Evolutionary conservation across 2,797 vertebrate genomes (phyloP).

Genomic region (Scyliorhinus canicula): DNA sequence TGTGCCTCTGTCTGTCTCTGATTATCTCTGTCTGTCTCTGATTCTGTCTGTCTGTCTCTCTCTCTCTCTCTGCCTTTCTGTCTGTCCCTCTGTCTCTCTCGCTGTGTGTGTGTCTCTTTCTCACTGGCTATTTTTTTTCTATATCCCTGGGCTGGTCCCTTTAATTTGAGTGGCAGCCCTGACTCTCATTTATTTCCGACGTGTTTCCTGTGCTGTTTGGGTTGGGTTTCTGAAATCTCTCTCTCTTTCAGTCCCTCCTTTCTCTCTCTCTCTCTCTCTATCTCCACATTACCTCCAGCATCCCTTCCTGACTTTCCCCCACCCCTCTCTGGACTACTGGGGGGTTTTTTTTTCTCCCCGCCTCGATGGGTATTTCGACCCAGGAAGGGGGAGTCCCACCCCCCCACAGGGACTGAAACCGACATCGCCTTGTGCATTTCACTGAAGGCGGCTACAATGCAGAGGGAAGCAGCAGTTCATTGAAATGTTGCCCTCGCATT

Average conservation of each 20-base stretch:
- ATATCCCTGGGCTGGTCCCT: neutral
- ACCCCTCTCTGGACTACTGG: no score
- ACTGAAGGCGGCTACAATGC: no score
- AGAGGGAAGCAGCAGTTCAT: fast-evolving
- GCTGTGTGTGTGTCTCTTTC: no score
- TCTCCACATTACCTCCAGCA: neutral
- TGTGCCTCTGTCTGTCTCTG: no score
- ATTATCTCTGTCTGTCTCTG: no score
- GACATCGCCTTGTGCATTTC: neutral
- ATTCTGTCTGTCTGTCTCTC: no score
- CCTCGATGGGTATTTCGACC: neutral
- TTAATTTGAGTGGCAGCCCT: neutral
- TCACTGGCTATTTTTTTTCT: no score
- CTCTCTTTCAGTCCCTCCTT: neutral
- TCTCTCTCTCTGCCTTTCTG: no score
- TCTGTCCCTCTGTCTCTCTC: no score
- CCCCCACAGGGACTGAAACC: neutral
- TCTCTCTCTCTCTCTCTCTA: neutral
- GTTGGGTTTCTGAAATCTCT: neutral
- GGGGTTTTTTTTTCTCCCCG: no score
- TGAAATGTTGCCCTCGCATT: neutral
- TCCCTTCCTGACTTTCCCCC: neutral
- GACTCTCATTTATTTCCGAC: neutral
- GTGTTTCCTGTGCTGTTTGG: conserved; percentile 3
- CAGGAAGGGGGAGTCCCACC: neutral